Base-by-base conservation (phyloP, 1,140 invertebrate genomes). In the Macrobrachium nipponense region DNA sequence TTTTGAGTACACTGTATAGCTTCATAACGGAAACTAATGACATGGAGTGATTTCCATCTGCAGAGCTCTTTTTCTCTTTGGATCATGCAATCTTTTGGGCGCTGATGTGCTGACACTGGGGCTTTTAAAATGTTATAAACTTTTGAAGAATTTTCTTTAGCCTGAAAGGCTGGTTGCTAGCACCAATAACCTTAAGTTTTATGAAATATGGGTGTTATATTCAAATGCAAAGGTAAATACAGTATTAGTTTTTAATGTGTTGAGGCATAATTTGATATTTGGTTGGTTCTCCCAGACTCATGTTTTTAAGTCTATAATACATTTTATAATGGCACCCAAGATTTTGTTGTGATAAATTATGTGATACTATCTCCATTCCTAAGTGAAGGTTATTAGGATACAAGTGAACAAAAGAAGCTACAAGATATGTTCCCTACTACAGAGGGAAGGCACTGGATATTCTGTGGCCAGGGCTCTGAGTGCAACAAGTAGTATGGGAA, bases 391-490 rank as follows among this genome's bases (percentile, higher is more conserved):
- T 70, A 51, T 70, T 70, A 36, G 15, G 72, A 83, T 27, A 44
- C 44, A 64, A 78, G 23, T 62, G 60, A 82, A 76, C 75, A 66
- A 58, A 77, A 66, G 76, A 79, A 70, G 83, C 83, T 79, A 27
- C 51, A 75, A 79, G 83, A 85, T 85, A 85, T 85, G 83, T 85
- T 85, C 83, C 83, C 76, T 85, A 85, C 83, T 85, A 75, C 83
- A 72, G 83, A 85, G 76, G 83, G 79, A 85, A 85, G 83, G 83
- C 83, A 85, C 83, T 85, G 83, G 83, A 72, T 72, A 72, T 85
- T 76, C 83, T 85, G 64, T 85, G 83, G 76, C 83, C 83, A 85
- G 64, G 76, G 83, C 81, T 83, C 72, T 75, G 76, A 51, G 43
- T 77, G 68, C 62, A 83, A 36, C 59, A 62, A 60, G 27, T 60